A percentile compares a stretch with the other conserved stretches of the same genome.
These are phyloP conservation scores for Himalopsyche tibetana DNA, from an alignment of 2,888 invertebrate genomes.

Conservation along the genomic window DNA sequence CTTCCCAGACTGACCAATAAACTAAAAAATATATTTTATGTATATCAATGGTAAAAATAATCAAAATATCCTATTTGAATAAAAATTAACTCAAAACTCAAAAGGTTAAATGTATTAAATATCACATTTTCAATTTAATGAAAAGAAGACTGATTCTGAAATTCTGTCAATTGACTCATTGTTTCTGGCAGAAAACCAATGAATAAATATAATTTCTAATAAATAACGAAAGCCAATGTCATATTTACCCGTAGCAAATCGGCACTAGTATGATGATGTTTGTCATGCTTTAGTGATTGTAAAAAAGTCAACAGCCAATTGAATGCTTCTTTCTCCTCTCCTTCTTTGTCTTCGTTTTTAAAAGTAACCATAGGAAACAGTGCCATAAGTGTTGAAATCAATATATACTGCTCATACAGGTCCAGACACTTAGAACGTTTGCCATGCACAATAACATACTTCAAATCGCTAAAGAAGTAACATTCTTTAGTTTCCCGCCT, in stretches of 20 bases:
- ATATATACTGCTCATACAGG: conserved; percentile 56
- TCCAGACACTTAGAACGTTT: conserved; percentile 9
- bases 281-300: conserved; percentile 50
- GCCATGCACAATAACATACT: conserved; percentile 43
- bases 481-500: neutral
- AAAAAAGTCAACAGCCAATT: conserved; percentile 56
- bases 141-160: no score
- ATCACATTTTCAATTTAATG: no score
- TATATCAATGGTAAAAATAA: no score
- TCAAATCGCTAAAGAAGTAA: conserved; percentile 44
- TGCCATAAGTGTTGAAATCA: conserved; percentile 50
- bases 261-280: conserved; percentile 18
- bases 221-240: no score
- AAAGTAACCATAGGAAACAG: conserved; percentile 49
- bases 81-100: no score
- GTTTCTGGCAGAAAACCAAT: no score
- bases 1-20: no score
- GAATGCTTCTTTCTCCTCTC: conserved; percentile 44
- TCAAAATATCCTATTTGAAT: no score
- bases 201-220: no score
- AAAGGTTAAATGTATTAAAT: no score
- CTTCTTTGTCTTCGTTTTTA: neutral
- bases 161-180: no score
- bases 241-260: conserved; percentile 54
- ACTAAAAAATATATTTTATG: no score